Percentiles rank a stretch among this genome's conserved stretches.
These are phyloP conservation scores for Caenorhabditis sp. DNA, from an alignment of 2,888 invertebrate species.

Conservation along the genomic window DNA sequence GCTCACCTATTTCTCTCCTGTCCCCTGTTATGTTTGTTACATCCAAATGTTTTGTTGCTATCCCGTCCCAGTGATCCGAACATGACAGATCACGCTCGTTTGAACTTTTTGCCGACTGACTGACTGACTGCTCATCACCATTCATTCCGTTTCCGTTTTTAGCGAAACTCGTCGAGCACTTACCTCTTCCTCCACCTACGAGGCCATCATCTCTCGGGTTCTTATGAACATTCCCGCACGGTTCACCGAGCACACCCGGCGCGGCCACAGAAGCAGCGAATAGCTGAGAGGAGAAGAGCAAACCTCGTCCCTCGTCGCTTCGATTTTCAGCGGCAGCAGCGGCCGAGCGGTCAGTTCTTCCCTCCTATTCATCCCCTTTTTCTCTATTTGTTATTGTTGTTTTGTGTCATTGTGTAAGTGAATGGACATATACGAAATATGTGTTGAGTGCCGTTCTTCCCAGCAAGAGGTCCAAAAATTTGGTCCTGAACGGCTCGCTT, in stretches of 20 bases:
- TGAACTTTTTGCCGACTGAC: background rate
- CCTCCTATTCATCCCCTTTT: background rate
- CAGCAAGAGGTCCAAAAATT: background rate
- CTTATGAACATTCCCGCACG: slow-evolving; percentile 52
- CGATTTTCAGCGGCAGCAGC: slow-evolving; percentile 27
- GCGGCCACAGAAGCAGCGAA: background rate
- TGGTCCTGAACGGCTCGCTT: background rate
- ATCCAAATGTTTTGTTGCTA: slow-evolving; percentile 19
- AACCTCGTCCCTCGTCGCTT: background rate
- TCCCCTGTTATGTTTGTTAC: background rate
- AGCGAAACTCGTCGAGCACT: slow-evolving; percentile 37
- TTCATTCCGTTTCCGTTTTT: slow-evolving; percentile 19
- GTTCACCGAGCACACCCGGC: slow-evolving; percentile 32
- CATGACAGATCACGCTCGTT: slow-evolving; percentile 15
- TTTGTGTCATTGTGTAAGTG: slow-evolving; percentile 14
- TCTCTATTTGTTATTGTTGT: slow-evolving; percentile 21
- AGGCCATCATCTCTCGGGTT: slow-evolving; percentile 42
- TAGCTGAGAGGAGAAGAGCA: slow-evolving; percentile 16
- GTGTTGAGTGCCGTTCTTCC: background rate
- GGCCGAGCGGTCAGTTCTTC: slow-evolving; percentile 21
- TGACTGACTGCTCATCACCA: slow-evolving; percentile 16
- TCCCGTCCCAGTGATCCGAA: slow-evolving; percentile 12
- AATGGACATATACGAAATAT: slow-evolving; percentile 23
- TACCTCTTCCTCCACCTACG: slow-evolving; percentile 33
- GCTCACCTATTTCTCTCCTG: slow-evolving; percentile 12